phyloP scores from a whole-genome alignment of 2,888 invertebrate genomes.

The Andrena haemorrhoa region DNA sequence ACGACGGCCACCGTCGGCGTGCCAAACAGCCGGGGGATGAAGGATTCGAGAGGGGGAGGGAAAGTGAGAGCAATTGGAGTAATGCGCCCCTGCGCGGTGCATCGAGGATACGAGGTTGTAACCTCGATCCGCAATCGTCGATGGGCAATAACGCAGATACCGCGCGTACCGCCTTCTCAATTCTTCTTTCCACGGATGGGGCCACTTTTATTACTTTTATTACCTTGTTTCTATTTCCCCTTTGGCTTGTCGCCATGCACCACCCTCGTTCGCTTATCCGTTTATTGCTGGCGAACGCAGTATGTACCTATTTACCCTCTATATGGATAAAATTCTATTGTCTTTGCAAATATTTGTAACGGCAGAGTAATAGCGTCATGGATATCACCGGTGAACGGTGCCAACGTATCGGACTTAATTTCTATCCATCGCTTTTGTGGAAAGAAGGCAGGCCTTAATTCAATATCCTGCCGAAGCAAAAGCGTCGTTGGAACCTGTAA shows the following conservation, averaged over 20 bases:
- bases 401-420: too few relatives aligned
- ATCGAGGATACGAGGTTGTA: neutral
- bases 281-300: neutral
- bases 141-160: conserved; percentile 30
- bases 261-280: neutral
- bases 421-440: too few relatives aligned
- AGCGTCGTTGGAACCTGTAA: conserved; percentile 21
- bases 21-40: conserved; percentile 18
- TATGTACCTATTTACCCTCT: neutral
- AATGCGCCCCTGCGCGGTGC: conserved; percentile 18
- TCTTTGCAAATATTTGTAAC: too few relatives aligned
- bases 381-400: too few relatives aligned
- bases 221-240: neutral
- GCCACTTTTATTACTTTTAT: neutral
- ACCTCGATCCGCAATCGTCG: conserved; percentile 31
- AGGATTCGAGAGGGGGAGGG: conserved; percentile 9
- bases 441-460: neutral
- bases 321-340: too few relatives aligned
- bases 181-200: neutral
- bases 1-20: conserved; percentile 38
- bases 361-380: too few relatives aligned
- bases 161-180: neutral
- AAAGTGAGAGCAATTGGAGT: conserved; percentile 56
- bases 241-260: neutral
- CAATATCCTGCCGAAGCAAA: neutral